These are phyloP conservation scores for Drosophila birchii DNA, from an alignment of 2,888 invertebrate species.

Conservation along the genomic window DNA sequence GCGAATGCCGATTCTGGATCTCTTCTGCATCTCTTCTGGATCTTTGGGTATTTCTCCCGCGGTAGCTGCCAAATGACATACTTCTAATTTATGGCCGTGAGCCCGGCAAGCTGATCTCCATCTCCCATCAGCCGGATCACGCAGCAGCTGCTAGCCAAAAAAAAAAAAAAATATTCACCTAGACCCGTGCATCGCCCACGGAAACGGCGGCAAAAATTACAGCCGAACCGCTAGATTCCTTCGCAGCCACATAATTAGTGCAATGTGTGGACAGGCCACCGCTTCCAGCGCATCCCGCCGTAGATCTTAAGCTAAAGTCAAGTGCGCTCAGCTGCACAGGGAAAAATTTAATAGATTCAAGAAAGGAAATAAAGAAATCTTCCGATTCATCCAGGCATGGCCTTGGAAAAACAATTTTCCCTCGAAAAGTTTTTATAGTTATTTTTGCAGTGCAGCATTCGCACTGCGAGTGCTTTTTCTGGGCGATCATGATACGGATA, in stretches of 20 bases:
- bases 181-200: conserved; percentile 59
- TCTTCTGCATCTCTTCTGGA: conserved; percentile 8
- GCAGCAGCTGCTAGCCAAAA: conserved; percentile 25
- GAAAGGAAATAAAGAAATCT: too few species aligned
- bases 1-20: conserved; percentile 54
- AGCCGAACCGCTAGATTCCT: conserved; percentile 57
- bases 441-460: conserved; percentile 7
- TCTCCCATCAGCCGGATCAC: conserved; percentile 17
- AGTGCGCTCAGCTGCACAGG: conserved; percentile 20
- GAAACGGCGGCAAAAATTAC: conserved; percentile 68
- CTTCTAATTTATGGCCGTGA: conserved; percentile 76
- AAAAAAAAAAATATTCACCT: conserved; percentile 34
- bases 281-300: conserved; percentile 25
- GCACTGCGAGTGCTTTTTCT: conserved; percentile 26
- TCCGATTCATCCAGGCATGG: too few species aligned
- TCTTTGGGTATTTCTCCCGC: conserved; percentile 50
- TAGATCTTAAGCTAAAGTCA: conserved; percentile 26
- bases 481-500: conserved; percentile 47
- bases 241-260: conserved; percentile 67
- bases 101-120: conserved; percentile 23
- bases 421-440: neutral
- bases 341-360: neutral
- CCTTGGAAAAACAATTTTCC: neutral
- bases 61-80: conserved; percentile 76
- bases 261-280: conserved; percentile 74